Evolutionary conservation across 35 echinoderm and acorn worm genomes (phyloP), one percentile per base, ranked within the genome.

Genomic region (Heliocidaris erythrogramma): DNA sequence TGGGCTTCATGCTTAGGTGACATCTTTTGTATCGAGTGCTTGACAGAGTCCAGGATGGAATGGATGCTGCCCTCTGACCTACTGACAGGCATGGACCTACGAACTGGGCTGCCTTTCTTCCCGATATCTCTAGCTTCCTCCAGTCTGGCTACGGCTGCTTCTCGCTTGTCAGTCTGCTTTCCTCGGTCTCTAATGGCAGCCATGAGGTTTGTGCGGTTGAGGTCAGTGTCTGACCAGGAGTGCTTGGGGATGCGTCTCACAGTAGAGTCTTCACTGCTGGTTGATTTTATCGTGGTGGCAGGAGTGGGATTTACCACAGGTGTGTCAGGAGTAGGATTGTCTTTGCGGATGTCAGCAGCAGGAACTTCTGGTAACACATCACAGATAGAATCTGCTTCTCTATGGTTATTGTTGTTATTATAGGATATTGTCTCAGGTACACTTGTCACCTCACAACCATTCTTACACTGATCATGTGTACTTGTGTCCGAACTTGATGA

Each of bases 191-290:
- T 29, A 27, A 96, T 96, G 17, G 85, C 93, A 13, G 94, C 93
- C 93, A 96, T 88, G 48, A 96, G 95, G 48, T 94, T 31, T 1
- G 94, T 85, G 48, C 93, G 95, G 35, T 93, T 90, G 30, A 94
- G 95, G 52, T 91, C 60, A n/a, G 94, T 91, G 60, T 95, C 94
- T 1, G 94, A 95, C 91, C 91, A 92, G 48, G 91, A 92, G 30
- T 92, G 91, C 91, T 92, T 92, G 16, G 91, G 91, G 13, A 48
- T 32, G 29, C 50, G 91, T 59, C 29, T 92, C 18, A 59, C 29
- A 12, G 47, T 48, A 18, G 91, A 89, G 87, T 32, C 87, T 47
- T 89, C 87, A 5, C 17, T 18, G 17, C 24, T 21, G 65, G 65
- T n/a, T 78, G 65, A 78, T 78, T 78, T 24, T n/a, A 78, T 24